Base-by-base conservation (phyloP, 2,797 vertebrate genomes). In the Distichodus sexfasciatus region DNA sequence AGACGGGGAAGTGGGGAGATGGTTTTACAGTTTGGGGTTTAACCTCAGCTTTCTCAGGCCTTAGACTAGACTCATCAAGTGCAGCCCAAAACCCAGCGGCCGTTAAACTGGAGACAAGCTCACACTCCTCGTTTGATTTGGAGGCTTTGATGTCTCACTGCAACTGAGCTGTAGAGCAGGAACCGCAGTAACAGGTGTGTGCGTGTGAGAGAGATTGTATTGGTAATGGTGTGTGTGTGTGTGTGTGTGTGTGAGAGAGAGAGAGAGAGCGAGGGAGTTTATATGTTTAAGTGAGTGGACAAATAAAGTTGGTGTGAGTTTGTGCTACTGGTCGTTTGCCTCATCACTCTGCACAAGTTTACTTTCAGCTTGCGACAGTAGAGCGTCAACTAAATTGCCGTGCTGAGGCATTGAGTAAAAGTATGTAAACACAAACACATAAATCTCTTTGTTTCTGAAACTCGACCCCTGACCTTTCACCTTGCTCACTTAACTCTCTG, bases 1-100 rank as follows among this genome's bases (percentile, higher is more conserved):
- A 59, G 78, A 71, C 69, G 67, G 74, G 80, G 85, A 83, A 81
- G 83, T 81, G 79, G 75, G 82, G 77, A 83, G 82, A 50, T 74
- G 74, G 67, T 83, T 87, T 87, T 86, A 86, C 69, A 75, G 76
- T 69, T 43, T 72, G 47, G 48, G 40, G 53, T 72, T n/a, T 75
- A 81, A 76, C 76, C 77, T 74, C 69, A 59, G 26, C 24, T 79
- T 72, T 44, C 60, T 63, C 55, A 33, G 36, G 66, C 55, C 62
- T 75, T 72, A 69, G 29, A 48, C 68, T 71, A 66, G 67, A 74
- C 60, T 73, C 80, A 64, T 78, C 69, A 71, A 67, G 23, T 24
- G 53, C 53, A 15, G 62, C 31, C 33, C 36, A 40, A 63, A 72
- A 69, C 69, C 75, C 44, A 44, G 7, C 38, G 28, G 61, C 21